Evolutionary conservation across 1,140 invertebrate species (phyloP).

Genomic region (Teleogryllus occipitalis): DNA sequence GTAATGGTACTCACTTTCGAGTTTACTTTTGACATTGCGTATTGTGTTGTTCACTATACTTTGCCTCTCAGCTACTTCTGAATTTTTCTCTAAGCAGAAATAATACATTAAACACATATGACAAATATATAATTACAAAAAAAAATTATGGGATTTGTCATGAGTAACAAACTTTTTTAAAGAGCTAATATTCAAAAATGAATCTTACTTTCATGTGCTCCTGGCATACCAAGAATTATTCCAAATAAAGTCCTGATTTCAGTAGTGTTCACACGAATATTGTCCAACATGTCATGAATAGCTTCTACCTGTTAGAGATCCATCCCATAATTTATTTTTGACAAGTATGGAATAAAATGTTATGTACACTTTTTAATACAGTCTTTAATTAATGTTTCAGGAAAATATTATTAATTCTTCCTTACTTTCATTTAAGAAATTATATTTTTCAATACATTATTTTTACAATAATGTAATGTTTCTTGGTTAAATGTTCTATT

Average conservation of each 20-base stretch:
- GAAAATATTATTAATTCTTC: too few species aligned
- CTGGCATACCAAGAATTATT: background rate
- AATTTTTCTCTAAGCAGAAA: background rate
- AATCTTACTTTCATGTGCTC: background rate
- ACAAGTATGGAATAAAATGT: too few species aligned
- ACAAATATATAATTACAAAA: too few species aligned
- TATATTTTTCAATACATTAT: too few species aligned
- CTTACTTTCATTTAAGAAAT: too few species aligned
- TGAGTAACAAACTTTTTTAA: too few species aligned
- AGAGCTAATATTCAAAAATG: too few species aligned
- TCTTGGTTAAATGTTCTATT: background rate
- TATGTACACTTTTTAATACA: too few species aligned
- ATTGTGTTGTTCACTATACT: background rate
- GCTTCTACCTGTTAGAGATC: background rate
- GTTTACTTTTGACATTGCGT: background rate
- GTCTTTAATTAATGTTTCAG: too few species aligned
- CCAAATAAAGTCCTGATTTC: background rate
- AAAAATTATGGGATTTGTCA: too few species aligned
- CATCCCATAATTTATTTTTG: too few species aligned
- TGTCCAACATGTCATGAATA: background rate
- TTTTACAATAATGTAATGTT: too few species aligned
- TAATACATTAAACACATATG: background rate
- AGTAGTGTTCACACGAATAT: background rate
- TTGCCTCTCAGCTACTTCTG: background rate
- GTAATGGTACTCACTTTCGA: background rate